Evolutionary conservation across 2,797 vertebrate species (phyloP).

Genomic region (Anguilla marmorata): DNA sequence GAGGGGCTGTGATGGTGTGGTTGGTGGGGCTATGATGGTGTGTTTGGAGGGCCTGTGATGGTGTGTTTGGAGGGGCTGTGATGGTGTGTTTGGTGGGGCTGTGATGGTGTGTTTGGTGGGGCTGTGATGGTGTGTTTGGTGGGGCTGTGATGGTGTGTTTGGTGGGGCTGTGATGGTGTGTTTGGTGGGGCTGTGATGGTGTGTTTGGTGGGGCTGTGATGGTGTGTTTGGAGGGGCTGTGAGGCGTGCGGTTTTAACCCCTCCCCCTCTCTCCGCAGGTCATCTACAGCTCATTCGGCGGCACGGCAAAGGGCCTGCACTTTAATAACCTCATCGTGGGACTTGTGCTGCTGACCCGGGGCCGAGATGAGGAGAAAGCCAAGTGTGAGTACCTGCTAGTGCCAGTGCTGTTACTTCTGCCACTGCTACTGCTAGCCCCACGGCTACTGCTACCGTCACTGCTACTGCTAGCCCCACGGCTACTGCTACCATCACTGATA

Average conservation of each 20-base stretch:
- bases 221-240: not conserved
- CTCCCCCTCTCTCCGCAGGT: constrained; percentile 69
- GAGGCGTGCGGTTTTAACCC: not conserved
- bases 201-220: not conserved
- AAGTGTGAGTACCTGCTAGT: constrained; percentile 82
- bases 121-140: not conserved
- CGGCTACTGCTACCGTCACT: no score
- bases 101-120: not conserved
- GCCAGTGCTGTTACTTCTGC: no score
- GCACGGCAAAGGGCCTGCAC: constrained; percentile 92
- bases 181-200: not conserved
- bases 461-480: no score
- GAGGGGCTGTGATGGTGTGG: no score
- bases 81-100: no score
- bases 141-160: not conserved
- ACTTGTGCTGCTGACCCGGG: constrained; percentile 93
- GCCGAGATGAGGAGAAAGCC: constrained; percentile 93
- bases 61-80: no score
- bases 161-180: not conserved
- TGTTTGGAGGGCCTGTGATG: no score
- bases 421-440: not conserved
- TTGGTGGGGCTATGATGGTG: no score
- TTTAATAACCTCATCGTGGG: constrained; percentile 98
- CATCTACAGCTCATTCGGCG: constrained; percentile 96
- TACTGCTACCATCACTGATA: no score